Percentiles rank a stretch among this genome's conserved stretches.
These are phyloP conservation scores for Blastobasis adustella DNA, from an alignment of 2,888 invertebrate genomes.

Conservation along the genomic window DNA sequence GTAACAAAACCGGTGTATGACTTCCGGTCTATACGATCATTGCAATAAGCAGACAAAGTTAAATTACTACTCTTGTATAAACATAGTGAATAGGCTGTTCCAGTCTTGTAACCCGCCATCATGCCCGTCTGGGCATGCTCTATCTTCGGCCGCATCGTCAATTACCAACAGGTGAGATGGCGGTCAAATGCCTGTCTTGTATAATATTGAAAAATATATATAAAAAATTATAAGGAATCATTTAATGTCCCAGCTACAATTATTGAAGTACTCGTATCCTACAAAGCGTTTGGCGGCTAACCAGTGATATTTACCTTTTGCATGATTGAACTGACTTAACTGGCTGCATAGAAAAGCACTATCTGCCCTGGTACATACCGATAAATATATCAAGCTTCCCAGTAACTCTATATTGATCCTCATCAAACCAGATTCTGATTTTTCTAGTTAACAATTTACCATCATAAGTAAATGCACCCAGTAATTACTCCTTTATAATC, in stretches of 20 bases:
- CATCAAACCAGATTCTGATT: slow-evolving; percentile 1
- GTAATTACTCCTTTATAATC: slow-evolving; percentile 5
- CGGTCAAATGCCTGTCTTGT: too few species aligned
- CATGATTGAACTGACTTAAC: slow-evolving; percentile 4
- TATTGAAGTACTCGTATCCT: too few species aligned
- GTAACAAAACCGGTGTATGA: slow-evolving; percentile 10
- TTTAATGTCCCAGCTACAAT: too few species aligned
- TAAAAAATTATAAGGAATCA: too few species aligned
- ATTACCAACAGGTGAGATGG: too few species aligned
- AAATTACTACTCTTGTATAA: too few species aligned
- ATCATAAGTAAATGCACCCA: too few species aligned
- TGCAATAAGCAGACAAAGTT: slow-evolving; percentile 4
- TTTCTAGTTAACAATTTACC: background rate
- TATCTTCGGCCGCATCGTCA: too few species aligned
- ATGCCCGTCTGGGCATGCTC: too few species aligned
- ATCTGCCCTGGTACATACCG: slow-evolving; percentile 13
- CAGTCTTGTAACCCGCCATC: too few species aligned
- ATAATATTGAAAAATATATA: slow-evolving; percentile 11
- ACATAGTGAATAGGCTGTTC: too few species aligned
- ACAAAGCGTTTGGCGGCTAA: slow-evolving; percentile 12
- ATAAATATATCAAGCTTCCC: slow-evolving; percentile 16
- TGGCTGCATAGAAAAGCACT: slow-evolving; percentile 11
- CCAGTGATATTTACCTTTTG: slow-evolving; percentile 9
- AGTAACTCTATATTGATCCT: slow-evolving; percentile 5
- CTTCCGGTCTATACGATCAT: slow-evolving; percentile 4